These are phyloP conservation scores for Drosophila littoralis DNA, from an alignment of 1,140 invertebrate species.

Conservation along the genomic window DNA sequence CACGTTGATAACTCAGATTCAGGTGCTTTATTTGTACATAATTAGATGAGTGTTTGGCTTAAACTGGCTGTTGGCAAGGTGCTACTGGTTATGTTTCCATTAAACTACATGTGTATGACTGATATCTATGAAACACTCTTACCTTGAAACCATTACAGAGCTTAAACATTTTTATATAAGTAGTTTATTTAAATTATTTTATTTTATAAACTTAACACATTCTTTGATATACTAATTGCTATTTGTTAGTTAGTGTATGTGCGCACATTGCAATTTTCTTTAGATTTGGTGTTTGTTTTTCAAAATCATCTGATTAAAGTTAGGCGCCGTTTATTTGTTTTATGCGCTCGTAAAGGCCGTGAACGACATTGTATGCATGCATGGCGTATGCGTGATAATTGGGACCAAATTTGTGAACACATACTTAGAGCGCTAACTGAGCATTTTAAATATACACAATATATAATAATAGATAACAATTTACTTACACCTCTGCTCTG, in stretches of 20 bases:
- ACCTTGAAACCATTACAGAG: too few species aligned
- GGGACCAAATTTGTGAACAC: neutral
- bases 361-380: neutral
- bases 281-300: neutral
- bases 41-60: neutral
- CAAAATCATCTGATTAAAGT: neutral
- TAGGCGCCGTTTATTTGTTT: neutral
- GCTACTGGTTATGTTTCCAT: constrained; percentile 41
- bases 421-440: neutral
- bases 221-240: neutral
- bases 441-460: neutral
- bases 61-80: constrained; percentile 23
- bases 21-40: constrained; percentile 3
- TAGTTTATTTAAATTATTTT: neutral
- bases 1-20: neutral
- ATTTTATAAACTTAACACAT: too few species aligned
- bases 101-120: neutral
- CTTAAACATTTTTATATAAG: neutral
- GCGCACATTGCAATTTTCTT: neutral
- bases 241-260: constrained; percentile 14
- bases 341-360: neutral
- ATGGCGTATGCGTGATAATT: constrained; percentile 14
- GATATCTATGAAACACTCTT: neutral
- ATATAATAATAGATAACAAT: neutral
- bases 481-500: neutral